phyloP scores from a whole-genome alignment of 2,113 vertebrate genomes.

The Scalopus aquaticus region DNA sequence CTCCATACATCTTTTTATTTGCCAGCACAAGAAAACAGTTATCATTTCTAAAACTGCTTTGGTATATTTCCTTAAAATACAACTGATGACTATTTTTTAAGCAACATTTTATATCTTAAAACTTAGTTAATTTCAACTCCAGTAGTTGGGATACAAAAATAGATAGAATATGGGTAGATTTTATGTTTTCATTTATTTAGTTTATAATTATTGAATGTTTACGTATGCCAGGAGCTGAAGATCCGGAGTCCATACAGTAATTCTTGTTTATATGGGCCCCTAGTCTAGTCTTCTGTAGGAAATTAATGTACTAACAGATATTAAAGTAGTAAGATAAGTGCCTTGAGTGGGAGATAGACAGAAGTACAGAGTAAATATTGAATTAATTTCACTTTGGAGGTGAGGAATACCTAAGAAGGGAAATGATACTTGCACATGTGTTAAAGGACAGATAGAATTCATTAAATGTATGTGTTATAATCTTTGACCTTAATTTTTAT shows the following conservation, averaged over 20 bases:
- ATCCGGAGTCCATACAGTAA: neutral
- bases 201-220: constrained; percentile 21
- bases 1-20: neutral
- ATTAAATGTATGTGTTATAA: neutral
- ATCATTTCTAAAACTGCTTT: constrained; percentile 23
- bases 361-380: neutral
- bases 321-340: neutral
- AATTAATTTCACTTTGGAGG: neutral
- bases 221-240: neutral
- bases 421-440: neutral
- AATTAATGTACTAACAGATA: neutral
- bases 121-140: constrained; percentile 30
- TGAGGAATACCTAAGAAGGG: neutral
- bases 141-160: neutral
- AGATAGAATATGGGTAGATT: neutral
- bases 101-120: constrained; percentile 54
- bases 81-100: neutral
- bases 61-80: constrained; percentile 14
- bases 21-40: neutral
- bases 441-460: neutral
- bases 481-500: constrained; percentile 25
- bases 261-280: neutral
- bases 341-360: neutral
- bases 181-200: constrained; percentile 16
- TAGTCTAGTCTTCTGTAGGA: neutral